These are phyloP conservation scores for Harpagoxenus sublaevis DNA, from an alignment of 2,888 invertebrate species.

Conservation along the genomic window DNA sequence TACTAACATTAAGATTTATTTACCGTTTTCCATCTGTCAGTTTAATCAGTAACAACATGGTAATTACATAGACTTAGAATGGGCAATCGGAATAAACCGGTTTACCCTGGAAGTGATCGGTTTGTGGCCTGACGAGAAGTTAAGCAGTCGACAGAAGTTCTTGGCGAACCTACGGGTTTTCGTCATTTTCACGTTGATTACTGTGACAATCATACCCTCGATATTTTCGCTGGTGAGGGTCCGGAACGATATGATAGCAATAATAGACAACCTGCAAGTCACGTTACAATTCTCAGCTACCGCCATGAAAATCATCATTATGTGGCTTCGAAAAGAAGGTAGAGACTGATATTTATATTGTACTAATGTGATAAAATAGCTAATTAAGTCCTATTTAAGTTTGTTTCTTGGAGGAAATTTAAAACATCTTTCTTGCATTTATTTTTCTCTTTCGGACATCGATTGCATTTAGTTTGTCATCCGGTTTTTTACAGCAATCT, in stretches of 20 bases:
- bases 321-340: conserved; percentile 35
- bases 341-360: background rate
- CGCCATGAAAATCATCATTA: conserved; percentile 14
- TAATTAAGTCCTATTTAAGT: background rate
- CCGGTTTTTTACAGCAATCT: background rate
- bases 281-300: background rate
- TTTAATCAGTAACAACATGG: background rate
- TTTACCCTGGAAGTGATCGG: conserved; percentile 20
- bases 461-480: background rate
- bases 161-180: conserved; percentile 1
- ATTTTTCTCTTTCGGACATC: background rate
- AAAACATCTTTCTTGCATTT: background rate
- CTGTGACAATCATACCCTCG: conserved; percentile 1
- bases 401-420: background rate
- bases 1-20: background rate
- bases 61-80: conserved; percentile 31
- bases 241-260: conserved; percentile 25
- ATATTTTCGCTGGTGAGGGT: conserved; percentile 7
- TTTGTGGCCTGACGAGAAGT: conserved; percentile 33
- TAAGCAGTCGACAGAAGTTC: background rate
- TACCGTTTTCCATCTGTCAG: background rate
- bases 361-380: no score
- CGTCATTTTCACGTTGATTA: conserved; percentile 10
- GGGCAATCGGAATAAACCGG: conserved; percentile 48
- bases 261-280: conserved; percentile 36